Evolutionary conservation across 2,797 vertebrate genomes (phyloP), one percentile per base, ranked within the genome.

Genomic region (Sebastes vulpes): DNA sequence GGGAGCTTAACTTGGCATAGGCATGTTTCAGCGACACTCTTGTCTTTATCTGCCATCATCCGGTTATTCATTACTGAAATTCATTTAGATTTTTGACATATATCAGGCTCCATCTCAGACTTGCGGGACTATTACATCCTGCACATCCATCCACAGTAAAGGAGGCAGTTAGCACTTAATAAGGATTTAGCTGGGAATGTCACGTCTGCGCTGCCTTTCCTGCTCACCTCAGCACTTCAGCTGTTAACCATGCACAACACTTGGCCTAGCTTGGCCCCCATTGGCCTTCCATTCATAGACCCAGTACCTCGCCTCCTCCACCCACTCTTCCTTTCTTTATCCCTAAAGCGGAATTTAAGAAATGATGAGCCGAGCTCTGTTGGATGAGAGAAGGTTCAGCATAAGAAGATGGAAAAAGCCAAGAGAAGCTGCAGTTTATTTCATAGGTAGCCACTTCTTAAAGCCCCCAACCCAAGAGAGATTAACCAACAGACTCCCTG

Each of bases 141-240:
- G 28, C n/a, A 23, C 5, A 46, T 81, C 88, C 69, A 68, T 72
- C 81, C 35, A 72, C 69, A 72, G 77, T 66, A 28, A 65, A 75
- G 56, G 53, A 86, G 38, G 31, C 29, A 64, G 63, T 85, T 83
- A 78, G n/a, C 18, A 56, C 66, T 79, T 88, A 81, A 90, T 79
- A 82, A 70, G 56, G 72, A 74, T 73, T 82, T 72, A 48, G 72
- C 61, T 31, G 56, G 21, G 42, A 56, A 32, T 69, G 82, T 86
- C 77, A 82, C 60, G 32, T 83, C 69, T 65, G 9, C 5, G 4
- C 66, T 66, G 70, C 48, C 63, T 65, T 58, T 77, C 66, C 67
- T 59, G 52, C 76, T 81, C 67, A 73, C 68, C 83, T 75, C 80
- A 79, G 75, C 81, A 60, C 65, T 84, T 87, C 73, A 46, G 72